Evolutionary conservation across 2,113 vertebrate species (phyloP).

Genomic region (Catharus minimus): DNA sequence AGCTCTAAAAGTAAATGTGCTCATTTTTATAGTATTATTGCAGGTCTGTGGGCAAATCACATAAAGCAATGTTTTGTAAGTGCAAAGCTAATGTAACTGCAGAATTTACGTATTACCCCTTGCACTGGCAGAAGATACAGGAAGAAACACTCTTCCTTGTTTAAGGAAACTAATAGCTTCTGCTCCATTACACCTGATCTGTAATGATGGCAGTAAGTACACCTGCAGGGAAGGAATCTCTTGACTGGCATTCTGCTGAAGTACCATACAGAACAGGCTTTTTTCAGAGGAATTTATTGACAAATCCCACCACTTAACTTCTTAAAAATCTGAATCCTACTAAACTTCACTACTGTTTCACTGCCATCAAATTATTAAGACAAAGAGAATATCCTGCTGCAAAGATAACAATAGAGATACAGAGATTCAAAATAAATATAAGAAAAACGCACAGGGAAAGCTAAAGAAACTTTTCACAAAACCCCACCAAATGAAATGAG

Average conservation of each 20-base stretch:
- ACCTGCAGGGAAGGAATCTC: constrained; percentile 74
- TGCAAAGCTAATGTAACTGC: constrained; percentile 23
- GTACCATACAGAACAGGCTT: neutral
- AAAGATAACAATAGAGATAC: constrained; percentile 65
- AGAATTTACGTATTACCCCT: constrained; percentile 65
- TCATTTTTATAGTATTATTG: constrained; percentile 34
- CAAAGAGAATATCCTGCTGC: constrained; percentile 67
- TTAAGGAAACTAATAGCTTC: constrained; percentile 80
- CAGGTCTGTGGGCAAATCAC: constrained; percentile 49
- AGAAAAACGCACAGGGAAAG: constrained; percentile 28
- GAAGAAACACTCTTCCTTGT: constrained; percentile 70
- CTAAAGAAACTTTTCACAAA: constrained; percentile 57
- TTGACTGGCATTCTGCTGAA: constrained; percentile 71
- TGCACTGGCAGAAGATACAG: constrained; percentile 32
- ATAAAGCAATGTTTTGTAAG: constrained; percentile 7
- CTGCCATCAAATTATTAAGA: constrained; percentile 69
- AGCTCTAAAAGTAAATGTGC: constrained; percentile 37
- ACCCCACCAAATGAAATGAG: constrained; percentile 42
- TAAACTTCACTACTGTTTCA: constrained; percentile 64
- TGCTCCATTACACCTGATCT: constrained; percentile 81
- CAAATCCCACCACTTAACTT: constrained; percentile 77
- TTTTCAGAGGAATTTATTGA: constrained; percentile 71
- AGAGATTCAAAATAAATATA: constrained; percentile 50
- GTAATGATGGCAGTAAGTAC: constrained; percentile 70
- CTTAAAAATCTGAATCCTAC: constrained; percentile 72